These are phyloP conservation scores for Rhagophthalmus giganteus DNA, from an alignment of 2,888 invertebrate species.

Conservation along the genomic window DNA sequence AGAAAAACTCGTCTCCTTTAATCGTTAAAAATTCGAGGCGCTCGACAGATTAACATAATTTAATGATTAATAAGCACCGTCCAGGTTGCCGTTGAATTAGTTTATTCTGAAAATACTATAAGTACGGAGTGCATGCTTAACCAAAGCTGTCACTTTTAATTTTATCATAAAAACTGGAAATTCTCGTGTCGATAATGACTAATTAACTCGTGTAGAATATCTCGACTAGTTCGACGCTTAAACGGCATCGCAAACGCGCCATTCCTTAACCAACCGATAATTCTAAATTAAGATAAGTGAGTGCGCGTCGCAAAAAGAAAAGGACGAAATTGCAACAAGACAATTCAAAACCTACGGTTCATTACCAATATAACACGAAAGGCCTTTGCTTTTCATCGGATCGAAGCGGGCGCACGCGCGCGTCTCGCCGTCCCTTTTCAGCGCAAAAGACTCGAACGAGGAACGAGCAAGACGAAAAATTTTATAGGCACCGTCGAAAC, in stretches of 20 bases:
- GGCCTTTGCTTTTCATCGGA: constrained; percentile 22
- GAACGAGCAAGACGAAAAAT: constrained; percentile 29
- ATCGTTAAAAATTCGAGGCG: no score
- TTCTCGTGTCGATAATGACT: no score
- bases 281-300: constrained; percentile 31
- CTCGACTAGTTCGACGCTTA: constrained; percentile 25
- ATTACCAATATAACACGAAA: constrained; percentile 38
- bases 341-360: constrained; percentile 40
- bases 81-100: no score
- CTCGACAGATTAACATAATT: neutral
- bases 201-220: constrained; percentile 19
- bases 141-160: no score
- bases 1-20: no score
- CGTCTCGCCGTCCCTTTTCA: constrained; percentile 8
- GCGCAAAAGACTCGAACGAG: constrained; percentile 11
- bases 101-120: no score
- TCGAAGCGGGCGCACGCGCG: constrained; percentile 13
- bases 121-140: no score
- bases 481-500: constrained; percentile 36
- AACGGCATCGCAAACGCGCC: constrained; percentile 29
- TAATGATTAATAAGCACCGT: neutral
- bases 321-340: constrained; percentile 35
- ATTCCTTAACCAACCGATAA: no score
- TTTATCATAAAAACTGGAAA: no score
- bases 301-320: constrained; percentile 22